A percentile compares a stretch with the other conserved stretches of the same genome.
phyloP scores from a whole-genome alignment of 2,797 vertebrate species.

The Podarcis siculus region DNA sequence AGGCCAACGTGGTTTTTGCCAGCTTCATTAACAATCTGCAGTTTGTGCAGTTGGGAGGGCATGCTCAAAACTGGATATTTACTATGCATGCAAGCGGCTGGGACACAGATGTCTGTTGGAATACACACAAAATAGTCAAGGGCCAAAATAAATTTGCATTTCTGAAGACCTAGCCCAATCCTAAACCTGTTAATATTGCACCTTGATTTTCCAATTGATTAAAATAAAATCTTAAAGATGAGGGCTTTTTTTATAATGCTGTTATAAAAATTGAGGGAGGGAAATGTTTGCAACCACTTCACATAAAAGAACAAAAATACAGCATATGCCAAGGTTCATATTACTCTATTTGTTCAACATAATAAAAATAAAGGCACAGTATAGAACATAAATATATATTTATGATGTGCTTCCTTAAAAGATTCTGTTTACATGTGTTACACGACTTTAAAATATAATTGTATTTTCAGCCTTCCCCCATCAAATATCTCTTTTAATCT shows the following conservation, averaged over 20 bases:
- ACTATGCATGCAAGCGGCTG: neutral
- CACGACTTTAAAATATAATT: constrained; percentile 5
- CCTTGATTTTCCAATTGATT: neutral
- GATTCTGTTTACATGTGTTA: neutral
- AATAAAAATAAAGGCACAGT: constrained; percentile 23
- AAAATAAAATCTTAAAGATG: neutral
- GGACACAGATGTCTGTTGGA: no score
- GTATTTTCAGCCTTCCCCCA: neutral
- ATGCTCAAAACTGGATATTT: neutral
- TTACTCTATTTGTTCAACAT: neutral
- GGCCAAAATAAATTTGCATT: neutral
- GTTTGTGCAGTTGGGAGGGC: neutral
- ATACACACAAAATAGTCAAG: neutral
- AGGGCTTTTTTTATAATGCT: neutral
- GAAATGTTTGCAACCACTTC: neutral
- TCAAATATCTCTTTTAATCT: constrained; percentile 34
- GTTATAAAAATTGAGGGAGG: neutral
- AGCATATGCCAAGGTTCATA: neutral
- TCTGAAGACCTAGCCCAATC: neutral
- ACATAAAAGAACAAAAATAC: neutral
- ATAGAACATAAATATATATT: neutral
- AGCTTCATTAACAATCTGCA: neutral
- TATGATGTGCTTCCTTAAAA: constrained; percentile 1
- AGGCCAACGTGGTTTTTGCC: neutral
- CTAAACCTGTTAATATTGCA: neutral